phyloP scores from a whole-genome alignment of 2,113 vertebrate species.

The Apodemus sylvaticus region DNA sequence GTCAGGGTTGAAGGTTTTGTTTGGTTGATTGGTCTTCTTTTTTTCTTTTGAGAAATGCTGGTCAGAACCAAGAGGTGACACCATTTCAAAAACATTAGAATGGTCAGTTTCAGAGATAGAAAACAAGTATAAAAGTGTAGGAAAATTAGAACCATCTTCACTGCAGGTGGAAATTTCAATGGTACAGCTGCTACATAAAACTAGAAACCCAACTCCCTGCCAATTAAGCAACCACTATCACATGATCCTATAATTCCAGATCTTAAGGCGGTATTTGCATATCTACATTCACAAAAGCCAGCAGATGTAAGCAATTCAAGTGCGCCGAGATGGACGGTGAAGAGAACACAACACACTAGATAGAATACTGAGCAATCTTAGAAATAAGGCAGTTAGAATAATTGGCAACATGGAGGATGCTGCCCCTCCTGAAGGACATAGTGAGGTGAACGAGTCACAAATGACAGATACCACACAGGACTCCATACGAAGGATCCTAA shows the following conservation, averaged over 20 bases:
- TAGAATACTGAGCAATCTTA: no score
- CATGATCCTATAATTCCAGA: not conserved
- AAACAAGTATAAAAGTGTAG: not conserved
- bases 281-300: not conserved
- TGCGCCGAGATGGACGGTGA: not conserved
- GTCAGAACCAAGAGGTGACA: rapidly evolving
- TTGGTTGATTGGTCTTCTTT: not conserved
- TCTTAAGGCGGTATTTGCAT: not conserved
- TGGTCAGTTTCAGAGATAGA: not conserved
- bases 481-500: not conserved
- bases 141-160: rapidly evolving
- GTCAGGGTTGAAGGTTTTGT: not conserved
- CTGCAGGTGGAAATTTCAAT: not conserved
- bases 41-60: not conserved
- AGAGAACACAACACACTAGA: not conserved
- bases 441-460: not conserved
- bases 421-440: not conserved
- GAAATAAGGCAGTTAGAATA: not conserved
- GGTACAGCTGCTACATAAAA: not conserved
- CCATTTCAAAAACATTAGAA: no score
- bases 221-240: not conserved
- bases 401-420: not conserved
- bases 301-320: not conserved
- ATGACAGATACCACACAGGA: not conserved
- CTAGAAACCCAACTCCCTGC: no score